Evolutionary conservation across 2,113 vertebrate genomes (phyloP), one percentile per base, ranked within the genome.

Genomic region (Tenrec ecaudatus): DNA sequence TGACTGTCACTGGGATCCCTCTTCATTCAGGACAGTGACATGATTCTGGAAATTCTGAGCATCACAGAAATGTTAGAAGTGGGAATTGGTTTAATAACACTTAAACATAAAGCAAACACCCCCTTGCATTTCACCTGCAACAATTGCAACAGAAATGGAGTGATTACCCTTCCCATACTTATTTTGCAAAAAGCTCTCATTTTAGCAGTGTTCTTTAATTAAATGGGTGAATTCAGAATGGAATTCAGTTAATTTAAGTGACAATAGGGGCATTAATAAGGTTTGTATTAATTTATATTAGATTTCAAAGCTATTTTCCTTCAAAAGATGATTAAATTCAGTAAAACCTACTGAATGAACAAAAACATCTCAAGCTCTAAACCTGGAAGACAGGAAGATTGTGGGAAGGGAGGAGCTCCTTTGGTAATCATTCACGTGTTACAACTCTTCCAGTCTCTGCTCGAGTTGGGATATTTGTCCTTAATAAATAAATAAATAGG

Each of bases 21-120:
- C 40, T 73, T 75, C 31, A 90, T n/a, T 85, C 80, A 81, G 75
- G 68, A 64, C 27, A 78, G n/a, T 83, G 82, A 66, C 29, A 89
- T 33, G 73, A 85, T 86, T 77, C 25, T 77, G 71, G 86, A 92
- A 92, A 83, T 90, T 84, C 47, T 68, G 36, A 22, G 29, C 83
- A 10, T 85, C 76, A 90, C 76, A 33, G 79, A 43, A 60, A 19
- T 73, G 23, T 60, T 31, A 36, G 77, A 90, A 83, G 80, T 14
- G 89, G 80, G 81, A 92, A 78, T 47, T 82, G 66, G 19, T 94
- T 94, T 95, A 92, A 92, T 94, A 88, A 91, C 82, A 82, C 40
- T 82, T 82, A 89, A 95, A 80, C 27, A 89, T 53, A 80, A 75
- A 89, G 76, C 82, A 58, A 88, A 64, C 33, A 64, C 76, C 16